Percentiles rank a stretch among this genome's conserved stretches.
Evolutionary conservation across 2,888 invertebrate species (phyloP).

Genomic region (Cataglyphis livida): DNA sequence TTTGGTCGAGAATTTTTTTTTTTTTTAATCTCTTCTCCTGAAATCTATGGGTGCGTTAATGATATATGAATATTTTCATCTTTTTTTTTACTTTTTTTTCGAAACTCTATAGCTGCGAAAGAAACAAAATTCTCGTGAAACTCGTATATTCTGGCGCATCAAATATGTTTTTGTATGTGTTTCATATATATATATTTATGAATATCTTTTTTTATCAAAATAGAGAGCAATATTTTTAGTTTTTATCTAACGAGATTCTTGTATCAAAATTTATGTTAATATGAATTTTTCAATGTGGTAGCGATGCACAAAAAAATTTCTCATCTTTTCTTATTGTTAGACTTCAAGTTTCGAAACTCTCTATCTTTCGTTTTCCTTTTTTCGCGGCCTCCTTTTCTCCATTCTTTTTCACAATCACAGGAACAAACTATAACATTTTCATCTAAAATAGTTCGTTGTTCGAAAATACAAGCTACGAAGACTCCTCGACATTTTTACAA

Average conservation of each 20-base stretch:
- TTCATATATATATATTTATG: background rate
- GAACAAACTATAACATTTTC: conserved; percentile 34
- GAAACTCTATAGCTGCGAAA: background rate
- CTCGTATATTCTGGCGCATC: background rate
- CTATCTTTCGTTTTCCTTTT: background rate
- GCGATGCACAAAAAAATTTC: background rate
- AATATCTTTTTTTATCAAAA: background rate
- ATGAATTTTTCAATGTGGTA: background rate
- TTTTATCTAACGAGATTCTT: background rate
- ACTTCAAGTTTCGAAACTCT: background rate
- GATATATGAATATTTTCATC: background rate
- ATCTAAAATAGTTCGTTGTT: conserved; percentile 24
- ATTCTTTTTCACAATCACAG: background rate
- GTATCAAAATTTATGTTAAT: background rate
- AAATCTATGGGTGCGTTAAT: conserved; percentile 2
- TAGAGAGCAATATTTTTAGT: background rate
- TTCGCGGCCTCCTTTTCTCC: background rate
- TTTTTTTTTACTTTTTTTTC: conserved; percentile 10
- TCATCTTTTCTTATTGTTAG: background rate
- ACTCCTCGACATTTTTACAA: background rate
- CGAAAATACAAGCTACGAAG: conserved; percentile 8
- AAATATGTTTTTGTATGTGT: background rate
- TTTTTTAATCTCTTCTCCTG: background rate
- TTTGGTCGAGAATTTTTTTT: background rate
- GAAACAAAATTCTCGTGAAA: background rate